Base-by-base conservation (phyloP, 2,888 invertebrate species). In the Cheilosia impressa region DNA sequence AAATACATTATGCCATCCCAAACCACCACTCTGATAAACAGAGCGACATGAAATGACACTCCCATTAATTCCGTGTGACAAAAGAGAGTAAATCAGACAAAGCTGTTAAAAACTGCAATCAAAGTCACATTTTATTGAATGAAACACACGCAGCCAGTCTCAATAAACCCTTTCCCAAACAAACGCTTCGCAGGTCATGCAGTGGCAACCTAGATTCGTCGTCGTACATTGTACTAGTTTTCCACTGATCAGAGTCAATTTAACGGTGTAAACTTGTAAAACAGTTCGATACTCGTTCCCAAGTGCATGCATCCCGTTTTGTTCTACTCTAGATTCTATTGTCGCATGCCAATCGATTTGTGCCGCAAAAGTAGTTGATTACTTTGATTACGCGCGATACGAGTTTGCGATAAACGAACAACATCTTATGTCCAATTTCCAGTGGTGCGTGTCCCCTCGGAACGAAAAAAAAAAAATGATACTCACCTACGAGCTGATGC, bases 271-370 rank as follows among this genome's bases (percentile, higher is more conserved):
- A 83, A 83, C 84, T 63, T 80, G 75, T 75, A 65, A 77, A 82
- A 55, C 77, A 17, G 52, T 69, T 78, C n/a, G 57, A 66, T 63
- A 58, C 57, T 79, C 45, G 73, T 45, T 73, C 55, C 24, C 43
- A 68, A 83, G 62, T 81, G 80, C 62, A 79, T 47, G 7, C 55
- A 55, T 84, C 69, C 84, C 84, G 84, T 84, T 84, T 31, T 80
- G 80, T 80, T 84, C 80, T 80, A 84, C 80, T 84, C 84, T 45
- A 84, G 84, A 84, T 84, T 84, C 84, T 66, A 66, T 80, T 79
- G 84, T 75, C 80, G 73, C 82, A 79, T 79, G 83, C 79, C 82
- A 60, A 72, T 72, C 72, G 82, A 60, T 81, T 81, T 43, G 38
- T 38, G 38, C 13, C 13, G 24, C 10, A 52, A 15, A 80, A 76